A percentile compares a stretch with the other conserved stretches of the same genome.
Conservation (phyloP, 2,113 vertebrate genomes). For the Tupaia chinensis region DNA sequence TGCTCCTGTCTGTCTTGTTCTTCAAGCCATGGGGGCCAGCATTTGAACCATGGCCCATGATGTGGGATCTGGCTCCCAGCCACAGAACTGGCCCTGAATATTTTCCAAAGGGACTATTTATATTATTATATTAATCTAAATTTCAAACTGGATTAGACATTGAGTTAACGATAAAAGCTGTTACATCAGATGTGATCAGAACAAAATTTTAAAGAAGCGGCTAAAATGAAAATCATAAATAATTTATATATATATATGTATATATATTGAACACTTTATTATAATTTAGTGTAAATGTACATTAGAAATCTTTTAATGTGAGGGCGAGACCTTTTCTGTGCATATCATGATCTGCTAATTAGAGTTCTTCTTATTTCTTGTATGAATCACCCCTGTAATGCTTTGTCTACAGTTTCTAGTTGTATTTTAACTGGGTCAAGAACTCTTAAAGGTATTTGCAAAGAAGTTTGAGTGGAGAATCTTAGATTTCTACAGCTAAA, state of each 20-base stretch:
- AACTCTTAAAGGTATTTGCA: conserved; percentile 21
- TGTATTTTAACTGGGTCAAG: conserved; percentile 14
- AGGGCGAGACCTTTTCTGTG: not conserved
- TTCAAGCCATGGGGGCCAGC: too few relatives aligned
- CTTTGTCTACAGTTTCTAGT: conserved; percentile 9
- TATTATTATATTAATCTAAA: not conserved
- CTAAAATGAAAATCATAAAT: conserved; percentile 59
- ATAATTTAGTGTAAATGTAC: conserved; percentile 54
- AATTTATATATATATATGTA: not conserved
- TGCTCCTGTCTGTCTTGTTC: too few relatives aligned
- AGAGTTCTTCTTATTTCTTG: conserved; percentile 38
- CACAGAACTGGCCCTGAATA: not conserved
- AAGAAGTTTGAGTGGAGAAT: conserved; percentile 32
- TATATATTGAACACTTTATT: conserved; percentile 44
- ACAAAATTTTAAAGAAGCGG: conserved; percentile 15
- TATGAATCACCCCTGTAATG: not conserved
- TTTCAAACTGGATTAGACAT: conserved; percentile 32
- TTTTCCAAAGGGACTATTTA: conserved; percentile 14
- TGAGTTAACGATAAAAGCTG: conserved; percentile 48
- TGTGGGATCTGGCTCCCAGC: too few relatives aligned
- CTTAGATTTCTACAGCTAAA: not conserved
- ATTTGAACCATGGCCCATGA: too few relatives aligned
- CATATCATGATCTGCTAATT: not conserved
- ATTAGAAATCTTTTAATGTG: conserved; percentile 24
- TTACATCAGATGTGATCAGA: conserved; percentile 41